A percentile compares a stretch with the other conserved stretches of the same genome.
These are phyloP conservation scores for Marronus borbonicus DNA, from an alignment of 2,888 invertebrate species.

Conservation along the genomic window DNA sequence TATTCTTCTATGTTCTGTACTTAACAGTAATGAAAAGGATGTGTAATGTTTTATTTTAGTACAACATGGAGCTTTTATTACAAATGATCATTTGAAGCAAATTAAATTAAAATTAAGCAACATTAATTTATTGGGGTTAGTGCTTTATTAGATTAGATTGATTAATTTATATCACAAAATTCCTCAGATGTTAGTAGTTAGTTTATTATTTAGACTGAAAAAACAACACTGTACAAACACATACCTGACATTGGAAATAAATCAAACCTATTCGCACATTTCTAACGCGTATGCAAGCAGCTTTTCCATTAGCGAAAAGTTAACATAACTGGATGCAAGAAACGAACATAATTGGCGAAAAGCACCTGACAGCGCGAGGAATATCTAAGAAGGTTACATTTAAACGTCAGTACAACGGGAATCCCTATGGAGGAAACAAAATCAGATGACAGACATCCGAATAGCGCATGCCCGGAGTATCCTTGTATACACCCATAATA, in stretches of 20 bases:
- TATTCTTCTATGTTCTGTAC: too few species aligned
- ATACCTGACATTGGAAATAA: constrained; percentile 37
- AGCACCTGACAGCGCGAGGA: not conserved
- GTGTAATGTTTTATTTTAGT: too few species aligned
- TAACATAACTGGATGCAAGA: not conserved
- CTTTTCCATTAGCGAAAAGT: not conserved
- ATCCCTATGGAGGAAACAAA: constrained; percentile 37
- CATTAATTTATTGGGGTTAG: too few species aligned
- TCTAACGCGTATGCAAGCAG: constrained; percentile 15
- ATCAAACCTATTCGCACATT: constrained; percentile 6
- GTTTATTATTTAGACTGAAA: not conserved
- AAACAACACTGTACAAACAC: not conserved
- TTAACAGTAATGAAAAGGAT: too few species aligned
- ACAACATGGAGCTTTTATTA: too few species aligned
- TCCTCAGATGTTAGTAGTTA: too few species aligned
- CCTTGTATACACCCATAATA: constrained; percentile 31
- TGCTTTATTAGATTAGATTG: too few species aligned
- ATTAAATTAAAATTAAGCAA: too few species aligned
- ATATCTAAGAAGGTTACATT: constrained; percentile 26
- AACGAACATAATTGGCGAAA: constrained; percentile 12
- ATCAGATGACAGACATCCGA: constrained; percentile 34
- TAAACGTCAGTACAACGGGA: constrained; percentile 16
- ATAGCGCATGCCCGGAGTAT: constrained; percentile 24
- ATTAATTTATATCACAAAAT: too few species aligned
- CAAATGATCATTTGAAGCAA: too few species aligned